Conservation (phyloP, 2,797 vertebrate genomes). For the Peromyscus eremicus region DNA sequence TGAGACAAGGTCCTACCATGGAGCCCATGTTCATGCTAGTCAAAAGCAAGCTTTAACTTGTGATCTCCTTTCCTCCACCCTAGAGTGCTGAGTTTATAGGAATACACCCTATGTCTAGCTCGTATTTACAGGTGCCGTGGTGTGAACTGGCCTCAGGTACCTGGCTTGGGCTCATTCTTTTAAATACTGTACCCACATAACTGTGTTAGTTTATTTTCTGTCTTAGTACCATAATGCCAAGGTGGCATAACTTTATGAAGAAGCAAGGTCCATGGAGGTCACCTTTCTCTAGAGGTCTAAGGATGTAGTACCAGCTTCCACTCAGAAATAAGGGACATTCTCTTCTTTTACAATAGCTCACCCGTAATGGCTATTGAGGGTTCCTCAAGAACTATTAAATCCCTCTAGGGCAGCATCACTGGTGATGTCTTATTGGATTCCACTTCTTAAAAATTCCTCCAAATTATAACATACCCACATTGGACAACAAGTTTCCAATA, state of each 20-base stretch:
- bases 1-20: neutral
- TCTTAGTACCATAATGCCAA: neutral
- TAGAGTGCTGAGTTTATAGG: neutral
- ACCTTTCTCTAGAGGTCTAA: neutral
- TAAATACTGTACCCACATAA: neutral
- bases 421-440: neutral
- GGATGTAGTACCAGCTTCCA: neutral
- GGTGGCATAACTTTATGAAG: neutral
- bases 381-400: neutral
- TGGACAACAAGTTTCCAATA: neutral
- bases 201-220: neutral
- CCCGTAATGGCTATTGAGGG: neutral
- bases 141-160: neutral
- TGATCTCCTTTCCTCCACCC: neutral
- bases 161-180: neutral
- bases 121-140: neutral
- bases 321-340: neutral
- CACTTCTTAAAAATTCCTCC: neutral
- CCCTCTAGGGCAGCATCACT: neutral
- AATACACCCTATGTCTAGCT: neutral
- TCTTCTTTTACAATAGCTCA: neutral
- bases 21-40: neutral
- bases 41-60: neutral
- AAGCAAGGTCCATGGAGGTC: neutral
- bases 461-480: too few species aligned